A percentile compares a stretch with the other conserved stretches of the same genome.
Conservation (phyloP, 2,797 vertebrate species). For the Prionace glauca region DNA sequence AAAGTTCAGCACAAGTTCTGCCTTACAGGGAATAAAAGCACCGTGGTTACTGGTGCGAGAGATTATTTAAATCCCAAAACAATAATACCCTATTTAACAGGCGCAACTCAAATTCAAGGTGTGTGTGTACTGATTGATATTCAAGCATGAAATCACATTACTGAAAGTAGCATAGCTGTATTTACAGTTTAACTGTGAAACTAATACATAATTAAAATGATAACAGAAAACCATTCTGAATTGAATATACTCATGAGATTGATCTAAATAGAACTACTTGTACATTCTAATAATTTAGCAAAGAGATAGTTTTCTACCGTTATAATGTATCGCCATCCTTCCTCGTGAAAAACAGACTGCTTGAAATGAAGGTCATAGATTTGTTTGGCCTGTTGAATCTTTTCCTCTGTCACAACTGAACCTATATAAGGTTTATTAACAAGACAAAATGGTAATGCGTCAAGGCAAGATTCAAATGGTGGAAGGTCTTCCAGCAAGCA, state of each 20-base stretch:
- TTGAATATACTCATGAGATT: background rate
- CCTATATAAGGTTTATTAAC: conserved; percentile 46
- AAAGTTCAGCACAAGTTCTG: background rate
- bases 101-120: background rate
- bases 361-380: conserved; percentile 68
- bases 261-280: background rate
- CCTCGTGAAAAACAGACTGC: conserved; percentile 62
- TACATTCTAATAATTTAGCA: background rate
- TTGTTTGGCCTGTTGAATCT: conserved; percentile 66
- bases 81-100: background rate
- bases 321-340: conserved; percentile 63
- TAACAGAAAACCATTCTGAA: background rate
- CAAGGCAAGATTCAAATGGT: background rate
- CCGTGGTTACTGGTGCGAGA: background rate
- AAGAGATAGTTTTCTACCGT: conserved; percentile 50
- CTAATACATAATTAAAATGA: background rate
- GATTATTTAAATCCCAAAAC: background rate
- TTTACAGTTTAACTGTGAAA: background rate
- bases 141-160: background rate
- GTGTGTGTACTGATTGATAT: background rate
- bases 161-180: background rate
- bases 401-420: conserved; percentile 64
- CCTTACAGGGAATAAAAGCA: background rate
- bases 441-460: background rate
- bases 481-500: background rate